A percentile compares a stretch with the other conserved stretches of the same genome.
Conservation (phyloP, 2,797 vertebrate genomes). For the Ctenosaura bakeri region DNA sequence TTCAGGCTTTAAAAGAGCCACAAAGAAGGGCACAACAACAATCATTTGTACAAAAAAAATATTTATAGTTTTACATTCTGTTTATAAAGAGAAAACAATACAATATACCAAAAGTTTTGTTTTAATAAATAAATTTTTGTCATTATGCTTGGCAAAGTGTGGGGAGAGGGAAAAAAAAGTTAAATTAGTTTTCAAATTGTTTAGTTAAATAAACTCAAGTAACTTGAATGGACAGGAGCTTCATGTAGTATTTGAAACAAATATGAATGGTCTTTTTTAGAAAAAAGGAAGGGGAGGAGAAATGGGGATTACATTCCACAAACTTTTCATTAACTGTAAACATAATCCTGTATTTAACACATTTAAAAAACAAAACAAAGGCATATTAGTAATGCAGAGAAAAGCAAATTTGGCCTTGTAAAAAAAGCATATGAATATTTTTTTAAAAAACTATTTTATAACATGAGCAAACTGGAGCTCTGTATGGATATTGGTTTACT, state of each 20-base stretch:
- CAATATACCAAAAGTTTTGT: slow-evolving; percentile 45
- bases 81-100: slow-evolving; percentile 43
- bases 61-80: slow-evolving; percentile 43
- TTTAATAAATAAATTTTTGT: slow-evolving; percentile 49
- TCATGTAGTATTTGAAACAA: background rate
- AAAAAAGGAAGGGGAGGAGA: background rate
- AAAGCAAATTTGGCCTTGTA: slow-evolving; percentile 16
- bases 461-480: background rate
- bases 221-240: background rate
- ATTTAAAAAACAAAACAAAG: background rate
- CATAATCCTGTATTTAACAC: slow-evolving; percentile 21
- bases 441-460: background rate
- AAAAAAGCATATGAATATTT: background rate
- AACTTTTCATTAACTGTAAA: slow-evolving; percentile 35
- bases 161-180: background rate
- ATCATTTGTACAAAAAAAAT: slow-evolving; percentile 36
- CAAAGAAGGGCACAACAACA: background rate
- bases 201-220: slow-evolving; percentile 12
- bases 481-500: background rate
- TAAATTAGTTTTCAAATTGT: slow-evolving; percentile 31
- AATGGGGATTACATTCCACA: slow-evolving; percentile 30
- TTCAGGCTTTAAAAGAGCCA: background rate
- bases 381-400: slow-evolving; percentile 1
- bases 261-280: background rate
- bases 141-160: slow-evolving; percentile 42